These are phyloP conservation scores for Drosophila barbarae DNA, from an alignment of 2,888 invertebrate genomes.

Conservation along the genomic window DNA sequence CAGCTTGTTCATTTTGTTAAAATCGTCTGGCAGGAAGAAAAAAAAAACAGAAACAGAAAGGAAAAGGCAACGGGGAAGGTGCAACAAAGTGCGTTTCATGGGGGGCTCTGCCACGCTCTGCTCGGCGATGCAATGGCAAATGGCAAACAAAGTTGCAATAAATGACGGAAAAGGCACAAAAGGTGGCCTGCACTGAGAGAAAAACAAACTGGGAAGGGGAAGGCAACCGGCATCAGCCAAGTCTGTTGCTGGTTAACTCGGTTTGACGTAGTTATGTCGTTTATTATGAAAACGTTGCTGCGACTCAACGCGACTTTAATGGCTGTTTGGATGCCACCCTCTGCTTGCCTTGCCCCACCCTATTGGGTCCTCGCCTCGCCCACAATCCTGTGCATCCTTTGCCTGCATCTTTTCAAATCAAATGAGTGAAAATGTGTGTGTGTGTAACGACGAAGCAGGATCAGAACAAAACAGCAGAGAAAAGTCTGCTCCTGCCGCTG, in stretches of 20 bases:
- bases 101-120: neutral
- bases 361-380: neutral
- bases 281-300: constrained; percentile 70
- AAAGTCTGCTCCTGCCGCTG: constrained; percentile 48
- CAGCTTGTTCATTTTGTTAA: constrained; percentile 46
- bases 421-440: constrained; percentile 54
- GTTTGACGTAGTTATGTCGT: constrained; percentile 74
- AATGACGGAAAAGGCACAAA: constrained; percentile 70
- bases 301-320: constrained; percentile 68
- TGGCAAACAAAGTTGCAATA: constrained; percentile 72
- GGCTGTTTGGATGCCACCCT: constrained; percentile 55
- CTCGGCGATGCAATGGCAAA: constrained; percentile 1
- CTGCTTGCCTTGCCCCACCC: neutral
- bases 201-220: neutral
- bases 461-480: constrained; percentile 46
- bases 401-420: constrained; percentile 73
- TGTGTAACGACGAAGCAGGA: constrained; percentile 20
- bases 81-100: constrained; percentile 47
- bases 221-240: neutral
- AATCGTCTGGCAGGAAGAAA: constrained; percentile 28
- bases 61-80: constrained; percentile 20
- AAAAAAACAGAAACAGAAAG: neutral
- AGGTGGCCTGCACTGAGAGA: constrained; percentile 30
- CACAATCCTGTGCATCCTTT: constrained; percentile 31
- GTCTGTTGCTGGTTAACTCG: constrained; percentile 58